Conservation (phyloP, 2,113 vertebrate genomes). For the Piprites chloris region DNA sequence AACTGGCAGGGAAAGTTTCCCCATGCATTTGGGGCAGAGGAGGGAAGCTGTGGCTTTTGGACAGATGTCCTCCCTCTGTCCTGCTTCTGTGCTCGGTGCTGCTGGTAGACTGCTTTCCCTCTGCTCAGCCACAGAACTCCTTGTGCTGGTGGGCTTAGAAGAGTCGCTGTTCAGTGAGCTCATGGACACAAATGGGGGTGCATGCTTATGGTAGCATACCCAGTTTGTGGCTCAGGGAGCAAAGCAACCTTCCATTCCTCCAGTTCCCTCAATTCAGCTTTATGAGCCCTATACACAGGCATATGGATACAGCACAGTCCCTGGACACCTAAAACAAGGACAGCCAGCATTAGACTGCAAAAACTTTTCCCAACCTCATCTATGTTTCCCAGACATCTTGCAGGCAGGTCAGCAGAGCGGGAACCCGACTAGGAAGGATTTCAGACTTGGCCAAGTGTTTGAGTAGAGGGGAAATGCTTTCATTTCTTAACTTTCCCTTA, state of each 20-base stretch:
- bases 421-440: not conserved
- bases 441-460: not conserved
- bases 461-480: not conserved
- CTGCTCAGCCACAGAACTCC: not conserved
- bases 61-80: not conserved
- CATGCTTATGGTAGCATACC: not conserved
- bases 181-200: not conserved
- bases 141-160: not conserved
- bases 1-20: not conserved
- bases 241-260: not conserved
- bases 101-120: not conserved
- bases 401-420: not conserved
- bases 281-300: too few species aligned
- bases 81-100: not conserved
- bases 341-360: not conserved
- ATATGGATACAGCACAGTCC: not conserved
- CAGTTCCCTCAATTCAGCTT: not conserved
- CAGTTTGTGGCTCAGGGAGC: not conserved
- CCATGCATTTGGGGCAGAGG: not conserved
- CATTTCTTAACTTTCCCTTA: conserved; percentile 49
- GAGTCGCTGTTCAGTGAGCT: rapidly evolving
- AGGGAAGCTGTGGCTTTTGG: not conserved
- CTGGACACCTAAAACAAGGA: not conserved
- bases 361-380: not conserved
- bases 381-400: not conserved